Conservation (phyloP, 2,888 invertebrate genomes). For the Dolichomitus sp. region DNA sequence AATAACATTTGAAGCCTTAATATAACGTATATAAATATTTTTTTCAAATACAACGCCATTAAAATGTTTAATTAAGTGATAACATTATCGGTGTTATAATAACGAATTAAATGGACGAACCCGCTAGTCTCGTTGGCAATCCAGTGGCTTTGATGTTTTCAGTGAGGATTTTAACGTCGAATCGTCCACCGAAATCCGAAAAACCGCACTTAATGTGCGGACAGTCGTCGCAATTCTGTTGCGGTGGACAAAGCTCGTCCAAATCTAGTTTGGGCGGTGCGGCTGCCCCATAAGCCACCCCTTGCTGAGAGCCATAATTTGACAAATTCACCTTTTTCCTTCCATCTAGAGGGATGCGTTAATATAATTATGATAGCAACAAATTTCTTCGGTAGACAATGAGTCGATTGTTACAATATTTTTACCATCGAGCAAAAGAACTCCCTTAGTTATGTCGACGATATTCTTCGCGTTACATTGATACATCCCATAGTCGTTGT, state of each 20-base stretch:
- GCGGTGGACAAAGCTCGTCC: conserved; percentile 89
- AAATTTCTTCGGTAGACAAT: background rate
- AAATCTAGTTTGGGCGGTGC: conserved; percentile 89
- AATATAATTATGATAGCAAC: background rate
- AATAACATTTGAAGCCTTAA: background rate
- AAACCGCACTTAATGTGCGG: conserved; percentile 86
- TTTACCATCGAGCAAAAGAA: conserved; percentile 89
- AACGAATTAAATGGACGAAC: conserved; percentile 70
- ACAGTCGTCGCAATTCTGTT: conserved; percentile 89
- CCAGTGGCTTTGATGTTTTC: conserved; percentile 77
- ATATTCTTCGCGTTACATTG: conserved; percentile 95
- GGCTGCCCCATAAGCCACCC: conserved; percentile 88
- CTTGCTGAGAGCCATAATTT: conserved; percentile 76
- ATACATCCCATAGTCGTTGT: conserved; percentile 92
- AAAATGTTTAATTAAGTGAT: background rate
- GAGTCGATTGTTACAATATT: conserved; percentile 6
- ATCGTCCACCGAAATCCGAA: conserved; percentile 77
- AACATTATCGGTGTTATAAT: background rate
- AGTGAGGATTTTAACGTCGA: conserved; percentile 78
- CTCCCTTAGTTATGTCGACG: conserved; percentile 92
- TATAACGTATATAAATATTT: background rate
- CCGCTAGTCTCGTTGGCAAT: conserved; percentile 78
- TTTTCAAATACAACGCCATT: background rate
- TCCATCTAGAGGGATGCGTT: conserved; percentile 69
- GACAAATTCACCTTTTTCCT: conserved; percentile 70